Conservation (phyloP, 2,113 vertebrate genomes). For the Neopipo cinnamomea region DNA sequence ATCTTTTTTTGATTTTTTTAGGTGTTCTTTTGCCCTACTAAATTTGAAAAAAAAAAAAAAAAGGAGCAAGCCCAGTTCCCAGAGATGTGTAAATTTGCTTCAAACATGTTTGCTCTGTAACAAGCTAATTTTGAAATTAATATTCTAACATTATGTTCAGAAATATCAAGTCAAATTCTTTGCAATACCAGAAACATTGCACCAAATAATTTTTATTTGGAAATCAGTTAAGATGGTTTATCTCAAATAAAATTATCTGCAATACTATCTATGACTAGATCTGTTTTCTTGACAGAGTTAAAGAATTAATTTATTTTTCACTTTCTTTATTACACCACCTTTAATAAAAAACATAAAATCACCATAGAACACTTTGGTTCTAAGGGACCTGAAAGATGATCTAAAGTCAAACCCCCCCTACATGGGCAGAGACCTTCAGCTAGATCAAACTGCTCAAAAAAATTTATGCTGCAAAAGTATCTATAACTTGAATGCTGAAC, state of each 20-base stretch:
- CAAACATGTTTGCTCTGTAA: background rate
- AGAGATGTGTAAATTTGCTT: background rate
- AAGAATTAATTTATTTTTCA: background rate
- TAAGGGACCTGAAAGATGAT: background rate
- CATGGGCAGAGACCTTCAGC: background rate
- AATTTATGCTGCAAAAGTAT: background rate
- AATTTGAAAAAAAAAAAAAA: background rate
- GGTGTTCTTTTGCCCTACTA: background rate
- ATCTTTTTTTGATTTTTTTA: background rate
- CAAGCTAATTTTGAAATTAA: background rate
- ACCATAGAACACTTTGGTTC: background rate
- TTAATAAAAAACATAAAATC: background rate
- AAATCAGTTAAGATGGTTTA: background rate
- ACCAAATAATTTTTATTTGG: background rate
- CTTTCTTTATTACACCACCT: background rate
- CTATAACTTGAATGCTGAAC: background rate
- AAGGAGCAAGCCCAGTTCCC: background rate
- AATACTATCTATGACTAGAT: background rate
- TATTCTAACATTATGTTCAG: background rate
- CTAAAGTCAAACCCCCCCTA: background rate
- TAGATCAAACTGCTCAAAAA: background rate
- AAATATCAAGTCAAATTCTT: background rate
- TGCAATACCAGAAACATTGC: background rate
- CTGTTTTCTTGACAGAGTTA: background rate
- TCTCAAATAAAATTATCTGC: background rate